Percentiles rank a stretch among this genome's conserved stretches.
Conservation (phyloP, 1,140 invertebrate species). For the Papilio aristodemus region DNA sequence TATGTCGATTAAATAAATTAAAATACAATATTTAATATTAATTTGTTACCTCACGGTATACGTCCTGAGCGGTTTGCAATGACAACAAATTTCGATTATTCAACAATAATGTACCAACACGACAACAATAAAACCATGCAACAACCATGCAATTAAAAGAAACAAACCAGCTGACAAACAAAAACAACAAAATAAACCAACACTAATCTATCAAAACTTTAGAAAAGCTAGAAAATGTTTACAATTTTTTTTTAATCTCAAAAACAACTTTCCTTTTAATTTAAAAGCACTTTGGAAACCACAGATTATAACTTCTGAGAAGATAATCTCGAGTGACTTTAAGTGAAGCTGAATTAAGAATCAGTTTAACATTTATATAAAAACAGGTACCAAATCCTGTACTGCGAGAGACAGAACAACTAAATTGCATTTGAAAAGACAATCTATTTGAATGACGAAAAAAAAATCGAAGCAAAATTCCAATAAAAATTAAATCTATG, state of each 20-base stretch:
- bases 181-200: slow-evolving; percentile 31
- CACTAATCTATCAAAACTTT: slow-evolving; percentile 24
- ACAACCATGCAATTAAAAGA: slow-evolving; percentile 38
- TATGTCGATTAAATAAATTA: neutral
- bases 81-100: slow-evolving; percentile 34
- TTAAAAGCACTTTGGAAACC: neutral
- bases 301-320: no score
- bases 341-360: no score
- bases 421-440: slow-evolving; percentile 24
- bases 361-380: no score
- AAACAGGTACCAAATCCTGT: no score
- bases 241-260: neutral
- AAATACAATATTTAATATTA: slow-evolving; percentile 26
- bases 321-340: no score
- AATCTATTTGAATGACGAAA: slow-evolving; percentile 3
- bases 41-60: slow-evolving; percentile 71
- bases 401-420: neutral
- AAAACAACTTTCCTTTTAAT: neutral
- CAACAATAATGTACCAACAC: slow-evolving; percentile 34
- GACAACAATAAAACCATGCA: slow-evolving; percentile 33
- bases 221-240: slow-evolving; percentile 3
- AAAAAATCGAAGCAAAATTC: slow-evolving; percentile 30
- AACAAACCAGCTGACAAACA: slow-evolving; percentile 29
- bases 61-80: slow-evolving; percentile 58
- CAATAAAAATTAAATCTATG: slow-evolving; percentile 34